Evolutionary conservation across 1,140 invertebrate genomes (phyloP).

Genomic region (Aphaenogaster ashmeadi): DNA sequence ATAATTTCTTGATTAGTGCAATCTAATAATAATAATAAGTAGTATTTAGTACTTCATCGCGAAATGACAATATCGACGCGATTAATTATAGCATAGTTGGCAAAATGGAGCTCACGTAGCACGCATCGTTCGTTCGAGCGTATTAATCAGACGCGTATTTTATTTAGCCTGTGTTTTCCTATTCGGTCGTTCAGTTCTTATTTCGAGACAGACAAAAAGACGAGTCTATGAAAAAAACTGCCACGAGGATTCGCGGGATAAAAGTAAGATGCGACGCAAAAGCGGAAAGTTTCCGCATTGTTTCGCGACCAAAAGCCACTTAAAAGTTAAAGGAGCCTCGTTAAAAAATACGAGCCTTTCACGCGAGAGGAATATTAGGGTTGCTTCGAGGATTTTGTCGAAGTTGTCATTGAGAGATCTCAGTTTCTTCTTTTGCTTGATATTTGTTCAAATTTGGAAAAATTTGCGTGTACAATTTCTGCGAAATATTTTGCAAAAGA

Average conservation of each 20-base stretch:
- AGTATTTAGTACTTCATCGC: no score
- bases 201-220: slow-evolving; percentile 53
- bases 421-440: neutral
- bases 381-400: neutral
- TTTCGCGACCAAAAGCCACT: slow-evolving; percentile 76
- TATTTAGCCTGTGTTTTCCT: slow-evolving; percentile 56
- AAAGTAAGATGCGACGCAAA: slow-evolving; percentile 50
- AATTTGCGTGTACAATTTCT: neutral
- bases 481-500: neutral
- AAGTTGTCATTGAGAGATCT: slow-evolving; percentile 27
- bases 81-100: neutral
- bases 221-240: slow-evolving; percentile 13
- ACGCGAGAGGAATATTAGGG: slow-evolving; percentile 10
- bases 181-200: slow-evolving; percentile 28
- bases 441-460: neutral
- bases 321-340: slow-evolving; percentile 79
- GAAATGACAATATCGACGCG: neutral
- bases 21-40: no score
- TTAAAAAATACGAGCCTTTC: slow-evolving; percentile 63
- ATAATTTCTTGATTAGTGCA: no score
- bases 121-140: slow-evolving; percentile 72
- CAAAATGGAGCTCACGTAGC: slow-evolving; percentile 32
- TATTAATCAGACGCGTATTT: slow-evolving; percentile 76
- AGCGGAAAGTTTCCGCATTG: slow-evolving; percentile 77
- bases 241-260: neutral